These are phyloP conservation scores for Arnoldichthys spilopterus DNA, from an alignment of 2,797 vertebrate species.

Conservation along the genomic window DNA sequence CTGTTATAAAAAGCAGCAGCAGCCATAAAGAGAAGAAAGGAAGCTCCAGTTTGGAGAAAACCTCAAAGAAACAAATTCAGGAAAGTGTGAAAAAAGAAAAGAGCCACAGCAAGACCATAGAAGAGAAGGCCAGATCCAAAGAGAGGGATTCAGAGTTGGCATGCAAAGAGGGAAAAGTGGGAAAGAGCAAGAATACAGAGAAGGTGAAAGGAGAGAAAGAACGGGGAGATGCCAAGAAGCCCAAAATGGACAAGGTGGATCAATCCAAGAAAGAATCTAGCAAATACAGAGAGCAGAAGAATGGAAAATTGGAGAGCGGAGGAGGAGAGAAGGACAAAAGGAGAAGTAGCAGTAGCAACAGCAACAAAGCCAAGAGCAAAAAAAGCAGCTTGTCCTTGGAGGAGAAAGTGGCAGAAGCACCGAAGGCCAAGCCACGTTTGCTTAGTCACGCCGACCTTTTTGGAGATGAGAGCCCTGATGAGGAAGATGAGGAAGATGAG, in stretches of 20 bases:
- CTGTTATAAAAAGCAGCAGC: conserved; percentile 53
- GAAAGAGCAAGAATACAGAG: conserved; percentile 71
- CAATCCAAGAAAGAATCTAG: conserved; percentile 70
- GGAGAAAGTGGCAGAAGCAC: conserved; percentile 60
- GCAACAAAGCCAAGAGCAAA: conserved; percentile 68
- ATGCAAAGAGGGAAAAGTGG: conserved; percentile 66
- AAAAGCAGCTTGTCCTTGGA: conserved; percentile 53
- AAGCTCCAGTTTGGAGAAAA: conserved; percentile 61
- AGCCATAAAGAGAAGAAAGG: conserved; percentile 55
- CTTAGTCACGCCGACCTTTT: conserved; percentile 91
- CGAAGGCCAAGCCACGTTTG: conserved; percentile 72
- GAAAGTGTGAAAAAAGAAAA: conserved; percentile 74
- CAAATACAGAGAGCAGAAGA: conserved; percentile 72
- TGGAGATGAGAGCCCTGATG: conserved; percentile 92
- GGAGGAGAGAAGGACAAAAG: conserved; percentile 69
- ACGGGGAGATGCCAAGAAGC: conserved; percentile 71
- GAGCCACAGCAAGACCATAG: conserved; percentile 71
- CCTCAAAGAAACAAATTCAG: conserved; percentile 63
- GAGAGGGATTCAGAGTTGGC: conserved; percentile 61
- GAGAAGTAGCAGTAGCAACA: conserved; percentile 54
- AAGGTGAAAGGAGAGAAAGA: conserved; percentile 74
- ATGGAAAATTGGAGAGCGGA: conserved; percentile 70
- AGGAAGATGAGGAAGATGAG: conserved; percentile 74
- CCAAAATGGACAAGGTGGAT: conserved; percentile 58
- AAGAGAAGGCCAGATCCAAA: conserved; percentile 70